phyloP scores from a whole-genome alignment of 2,888 invertebrate genomes.

The Lycocerus yunnanus region DNA sequence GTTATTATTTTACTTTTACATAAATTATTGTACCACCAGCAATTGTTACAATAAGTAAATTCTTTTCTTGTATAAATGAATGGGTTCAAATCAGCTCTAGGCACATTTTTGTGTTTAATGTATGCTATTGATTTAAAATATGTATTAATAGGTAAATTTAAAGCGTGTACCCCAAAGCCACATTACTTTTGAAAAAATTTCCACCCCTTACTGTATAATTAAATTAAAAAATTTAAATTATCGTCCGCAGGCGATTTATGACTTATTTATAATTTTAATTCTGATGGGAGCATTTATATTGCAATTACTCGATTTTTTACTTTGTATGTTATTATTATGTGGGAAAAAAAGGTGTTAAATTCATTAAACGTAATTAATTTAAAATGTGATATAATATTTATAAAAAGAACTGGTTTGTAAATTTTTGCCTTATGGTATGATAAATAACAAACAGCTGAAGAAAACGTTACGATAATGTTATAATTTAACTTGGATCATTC shows the following conservation, averaged over 20 bases:
- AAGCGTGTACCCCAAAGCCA: background rate
- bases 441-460: conserved; percentile 1
- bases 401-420: background rate
- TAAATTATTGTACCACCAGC: background rate
- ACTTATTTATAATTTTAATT: background rate
- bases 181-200: background rate
- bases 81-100: background rate
- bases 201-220: background rate
- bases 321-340: background rate
- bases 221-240: background rate
- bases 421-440: background rate
- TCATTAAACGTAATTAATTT: background rate
- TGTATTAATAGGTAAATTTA: background rate
- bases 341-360: background rate
- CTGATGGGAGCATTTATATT: background rate
- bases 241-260: background rate
- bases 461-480: background rate
- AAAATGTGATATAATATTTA: background rate
- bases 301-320: background rate
- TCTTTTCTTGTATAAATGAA: background rate
- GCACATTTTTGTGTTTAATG: background rate
- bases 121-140: background rate
- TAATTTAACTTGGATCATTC: background rate
- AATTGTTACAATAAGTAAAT: background rate
- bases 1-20: background rate